These are phyloP conservation scores for Xerus rutilus DNA, from an alignment of 2,797 vertebrate species.

Conservation along the genomic window DNA sequence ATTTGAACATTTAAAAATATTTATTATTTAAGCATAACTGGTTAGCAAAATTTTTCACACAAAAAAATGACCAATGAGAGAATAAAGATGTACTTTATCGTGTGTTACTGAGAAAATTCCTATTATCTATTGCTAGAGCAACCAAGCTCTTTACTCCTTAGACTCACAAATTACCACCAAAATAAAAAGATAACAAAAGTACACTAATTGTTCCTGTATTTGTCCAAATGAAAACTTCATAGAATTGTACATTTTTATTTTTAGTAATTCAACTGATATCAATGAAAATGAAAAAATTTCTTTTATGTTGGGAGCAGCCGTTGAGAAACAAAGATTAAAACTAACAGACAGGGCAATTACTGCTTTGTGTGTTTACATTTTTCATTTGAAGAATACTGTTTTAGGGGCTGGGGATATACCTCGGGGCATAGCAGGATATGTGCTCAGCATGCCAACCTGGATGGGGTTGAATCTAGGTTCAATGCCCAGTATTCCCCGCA, in stretches of 20 bases:
- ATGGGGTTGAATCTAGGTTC: neutral
- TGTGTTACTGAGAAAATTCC: neutral
- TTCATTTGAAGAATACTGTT: neutral
- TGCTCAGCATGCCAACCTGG: neutral
- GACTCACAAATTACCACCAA: neutral
- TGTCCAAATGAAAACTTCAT: conserved; percentile 9
- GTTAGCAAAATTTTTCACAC: neutral
- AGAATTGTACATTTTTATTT: neutral
- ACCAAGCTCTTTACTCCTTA: neutral
- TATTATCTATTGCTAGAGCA: neutral
- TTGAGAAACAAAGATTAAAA: neutral
- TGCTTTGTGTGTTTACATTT: neutral
- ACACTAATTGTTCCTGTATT: conserved; percentile 1
- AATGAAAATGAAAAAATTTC: conserved; percentile 4
- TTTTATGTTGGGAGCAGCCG: neutral
- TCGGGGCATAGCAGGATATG: no score
- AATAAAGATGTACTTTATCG: neutral
- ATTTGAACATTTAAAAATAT: neutral
- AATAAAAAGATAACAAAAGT: conserved; percentile 35
- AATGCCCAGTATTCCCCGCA: neutral
- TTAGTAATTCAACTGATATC: neutral
- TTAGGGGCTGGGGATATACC: neutral
- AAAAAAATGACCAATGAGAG: neutral
- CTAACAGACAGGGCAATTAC: neutral
- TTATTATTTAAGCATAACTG: neutral